Conservation (phyloP, 2,797 vertebrate genomes). For the Diceros bicornis region DNA sequence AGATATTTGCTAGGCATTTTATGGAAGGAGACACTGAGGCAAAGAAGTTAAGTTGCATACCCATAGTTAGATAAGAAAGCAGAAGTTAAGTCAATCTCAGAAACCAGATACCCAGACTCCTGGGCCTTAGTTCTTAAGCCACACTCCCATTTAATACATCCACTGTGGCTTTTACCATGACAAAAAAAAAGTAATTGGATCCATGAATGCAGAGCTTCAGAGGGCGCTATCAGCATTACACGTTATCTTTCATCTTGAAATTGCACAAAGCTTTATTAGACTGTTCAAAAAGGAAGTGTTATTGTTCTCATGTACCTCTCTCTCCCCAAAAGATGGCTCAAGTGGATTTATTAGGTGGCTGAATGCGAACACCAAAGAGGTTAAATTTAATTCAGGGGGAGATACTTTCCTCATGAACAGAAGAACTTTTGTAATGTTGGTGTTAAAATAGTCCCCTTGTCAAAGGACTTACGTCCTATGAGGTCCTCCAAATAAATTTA, state of each 20-base stretch:
- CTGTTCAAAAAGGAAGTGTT: constrained; percentile 83
- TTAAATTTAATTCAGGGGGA: constrained; percentile 76
- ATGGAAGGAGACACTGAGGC: constrained; percentile 62
- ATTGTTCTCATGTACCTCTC: constrained; percentile 77
- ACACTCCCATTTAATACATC: constrained; percentile 72
- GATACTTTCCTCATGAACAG: constrained; percentile 75
- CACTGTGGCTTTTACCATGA: constrained; percentile 73
- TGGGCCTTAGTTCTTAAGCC: constrained; percentile 66
- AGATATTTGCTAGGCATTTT: constrained; percentile 53
- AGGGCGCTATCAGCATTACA: constrained; percentile 75
- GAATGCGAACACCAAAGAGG: constrained; percentile 73
- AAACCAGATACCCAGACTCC: constrained; percentile 78
- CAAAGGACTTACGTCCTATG: constrained; percentile 19
- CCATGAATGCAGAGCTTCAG: constrained; percentile 73
- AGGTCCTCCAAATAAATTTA: constrained; percentile 36
- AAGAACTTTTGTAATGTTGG: constrained; percentile 76
- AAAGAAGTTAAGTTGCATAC: constrained; percentile 59
- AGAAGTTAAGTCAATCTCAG: constrained; percentile 76
- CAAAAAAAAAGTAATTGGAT: constrained; percentile 79
- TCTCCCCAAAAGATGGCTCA: constrained; percentile 73
- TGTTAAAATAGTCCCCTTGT: constrained; percentile 76
- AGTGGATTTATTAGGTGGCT: constrained; percentile 83
- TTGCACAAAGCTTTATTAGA: constrained; percentile 84
- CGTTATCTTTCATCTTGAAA: constrained; percentile 85
- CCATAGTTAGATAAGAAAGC: constrained; percentile 77